Base-by-base conservation (phyloP, 2,888 invertebrate genomes). In the Bombylius major region DNA sequence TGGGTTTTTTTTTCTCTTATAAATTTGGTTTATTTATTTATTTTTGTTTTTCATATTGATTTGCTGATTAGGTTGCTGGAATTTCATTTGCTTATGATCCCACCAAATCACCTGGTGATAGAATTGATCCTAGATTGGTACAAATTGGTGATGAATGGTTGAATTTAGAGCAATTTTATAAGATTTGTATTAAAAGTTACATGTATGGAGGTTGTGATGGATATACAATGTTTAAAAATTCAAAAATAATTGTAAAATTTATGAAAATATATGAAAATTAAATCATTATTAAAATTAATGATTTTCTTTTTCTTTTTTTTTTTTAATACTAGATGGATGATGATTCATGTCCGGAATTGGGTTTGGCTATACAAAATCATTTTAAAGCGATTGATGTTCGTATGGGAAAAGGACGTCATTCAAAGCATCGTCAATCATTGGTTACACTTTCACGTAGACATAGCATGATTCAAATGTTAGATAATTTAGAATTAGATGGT, bases 131-230 rank as follows among this genome's bases (percentile, higher is more conserved):
- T 1, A 78, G 80, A 44, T 79, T 87, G 8, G 84, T 93, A 9
- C 82, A 86, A 66, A 79, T 94, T n/a, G 92, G 90, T 0, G 91
- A 90, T 67, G 87, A 90, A 67, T 89, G 87, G 70, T 72, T 94
- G 0, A 82, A 84, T 54, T 69, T 79, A 2, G 79, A 83, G 0
- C 84, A 89, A 70, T 74, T 70, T 34, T 94, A 94, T 73, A 77
- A 86, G 47, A 73, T 93, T 53, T 89, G 86, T 3, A 83, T 91
- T 14, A 94, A 94, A 70, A 83, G 82, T 67, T 94, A 93, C 68
- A 75, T 94, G 60, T 80, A 82, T 59, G 77, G 78, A 47, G 93
- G 93, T 5, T 87, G 87, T 73, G 94, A 94, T 75, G 94, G 93
- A 1, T 94, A 87, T 71, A 82, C 79, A 51, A 84, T 87, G 78